Percentiles rank a stretch among this genome's conserved stretches.
Conservation (phyloP, 2,888 invertebrate genomes). For the Podotricha telesiphe region DNA sequence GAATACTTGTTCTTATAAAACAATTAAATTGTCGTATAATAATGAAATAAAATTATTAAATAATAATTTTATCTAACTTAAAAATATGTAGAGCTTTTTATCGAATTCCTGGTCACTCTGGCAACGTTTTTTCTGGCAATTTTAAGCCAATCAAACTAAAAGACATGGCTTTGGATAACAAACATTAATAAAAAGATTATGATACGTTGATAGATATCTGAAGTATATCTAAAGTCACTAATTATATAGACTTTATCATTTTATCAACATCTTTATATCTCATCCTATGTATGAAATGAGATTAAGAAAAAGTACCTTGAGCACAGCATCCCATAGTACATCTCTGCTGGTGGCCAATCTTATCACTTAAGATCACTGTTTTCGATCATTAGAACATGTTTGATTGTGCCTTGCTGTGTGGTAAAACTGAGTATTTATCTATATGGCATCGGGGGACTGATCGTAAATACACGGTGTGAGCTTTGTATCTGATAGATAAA, state of each 20-base stretch:
- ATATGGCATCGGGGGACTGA: constrained; percentile 54
- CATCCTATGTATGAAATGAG: background rate
- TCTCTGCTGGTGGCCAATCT: constrained; percentile 64
- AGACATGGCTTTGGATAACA: too few relatives aligned
- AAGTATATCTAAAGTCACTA: background rate
- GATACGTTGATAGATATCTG: too few relatives aligned
- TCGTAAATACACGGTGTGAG: constrained; percentile 47
- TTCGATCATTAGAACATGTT: constrained; percentile 67
- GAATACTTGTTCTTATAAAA: too few relatives aligned
- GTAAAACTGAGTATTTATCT: constrained; percentile 60
- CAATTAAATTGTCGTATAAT: too few relatives aligned
- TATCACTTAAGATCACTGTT: constrained; percentile 60
- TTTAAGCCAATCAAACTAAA: too few relatives aligned
- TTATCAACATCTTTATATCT: background rate
- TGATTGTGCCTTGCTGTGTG: constrained; percentile 58
- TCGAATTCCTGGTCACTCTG: too few relatives aligned
- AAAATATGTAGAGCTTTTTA: too few relatives aligned
- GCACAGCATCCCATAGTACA: background rate
- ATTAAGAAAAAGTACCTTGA: background rate
- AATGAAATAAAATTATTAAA: too few relatives aligned
- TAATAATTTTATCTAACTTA: too few relatives aligned
- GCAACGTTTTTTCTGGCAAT: too few relatives aligned
- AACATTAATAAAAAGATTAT: too few relatives aligned
- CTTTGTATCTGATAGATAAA: constrained; percentile 38
- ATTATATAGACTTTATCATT: background rate